These are phyloP conservation scores for Xiphophorus maculatus DNA, from an alignment of 2,113 vertebrate genomes.

Conservation along the genomic window DNA sequence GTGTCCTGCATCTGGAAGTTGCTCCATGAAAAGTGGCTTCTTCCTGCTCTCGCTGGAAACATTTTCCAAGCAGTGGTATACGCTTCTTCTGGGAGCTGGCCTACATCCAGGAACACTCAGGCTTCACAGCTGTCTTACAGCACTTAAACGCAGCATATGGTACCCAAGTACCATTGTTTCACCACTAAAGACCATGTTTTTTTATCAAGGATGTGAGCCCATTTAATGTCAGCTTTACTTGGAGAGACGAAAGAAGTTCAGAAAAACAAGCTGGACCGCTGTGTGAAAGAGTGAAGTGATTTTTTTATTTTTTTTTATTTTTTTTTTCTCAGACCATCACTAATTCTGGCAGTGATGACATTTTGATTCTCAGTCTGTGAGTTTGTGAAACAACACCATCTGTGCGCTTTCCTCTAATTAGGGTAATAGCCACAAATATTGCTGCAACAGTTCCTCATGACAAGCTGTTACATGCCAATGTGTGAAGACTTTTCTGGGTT, in stretches of 20 bases:
- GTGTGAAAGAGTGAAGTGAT: slow-evolving; percentile 52
- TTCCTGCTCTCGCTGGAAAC: slow-evolving; percentile 82
- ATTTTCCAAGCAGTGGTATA: slow-evolving; percentile 77
- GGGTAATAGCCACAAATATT: slow-evolving; percentile 83
- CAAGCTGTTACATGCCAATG: slow-evolving; percentile 80
- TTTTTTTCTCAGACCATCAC: slow-evolving; percentile 67
- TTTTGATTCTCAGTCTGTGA: slow-evolving; percentile 81
- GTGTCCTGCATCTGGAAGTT: slow-evolving; percentile 81
- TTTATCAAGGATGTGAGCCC: slow-evolving; percentile 67
- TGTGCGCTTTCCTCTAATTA: slow-evolving; percentile 84
- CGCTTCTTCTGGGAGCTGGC: slow-evolving; percentile 82
- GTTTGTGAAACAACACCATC: slow-evolving; percentile 83
- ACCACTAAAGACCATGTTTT: slow-evolving; percentile 76
- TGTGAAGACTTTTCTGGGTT: slow-evolving; percentile 70
- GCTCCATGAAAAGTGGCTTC: slow-evolving; percentile 81
- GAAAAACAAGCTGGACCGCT: slow-evolving; percentile 51
- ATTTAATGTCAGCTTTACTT: slow-evolving; percentile 76
- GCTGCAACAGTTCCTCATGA: slow-evolving; percentile 80
- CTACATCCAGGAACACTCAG: slow-evolving; percentile 80
- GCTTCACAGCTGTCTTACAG: slow-evolving; percentile 82
- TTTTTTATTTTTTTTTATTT: slow-evolving; percentile 10
- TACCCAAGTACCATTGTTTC: slow-evolving; percentile 80
- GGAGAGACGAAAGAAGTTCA: slow-evolving; percentile 51
- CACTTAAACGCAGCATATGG: slow-evolving; percentile 83
- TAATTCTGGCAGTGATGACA: slow-evolving; percentile 81